phyloP scores from a whole-genome alignment of 2,113 vertebrate genomes.

The Neolamprologus sp. region DNA sequence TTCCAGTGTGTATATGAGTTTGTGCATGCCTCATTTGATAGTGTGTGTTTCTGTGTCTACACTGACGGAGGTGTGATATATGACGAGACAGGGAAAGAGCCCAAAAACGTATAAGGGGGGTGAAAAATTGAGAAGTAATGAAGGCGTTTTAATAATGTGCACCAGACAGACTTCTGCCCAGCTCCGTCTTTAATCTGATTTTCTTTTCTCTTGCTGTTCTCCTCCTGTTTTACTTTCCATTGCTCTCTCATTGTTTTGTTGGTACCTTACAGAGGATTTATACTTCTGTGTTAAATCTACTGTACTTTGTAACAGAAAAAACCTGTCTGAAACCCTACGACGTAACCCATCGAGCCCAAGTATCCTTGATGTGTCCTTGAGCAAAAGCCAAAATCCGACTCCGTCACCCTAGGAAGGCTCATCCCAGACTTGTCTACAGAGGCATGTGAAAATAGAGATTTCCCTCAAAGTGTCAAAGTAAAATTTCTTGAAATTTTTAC shows the following conservation, averaged over 20 bases:
- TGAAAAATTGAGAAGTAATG: not conserved
- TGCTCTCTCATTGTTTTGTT: not conserved
- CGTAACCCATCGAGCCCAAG: not conserved
- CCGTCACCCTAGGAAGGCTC: not conserved
- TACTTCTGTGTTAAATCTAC: not conserved
- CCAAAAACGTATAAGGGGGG: not conserved
- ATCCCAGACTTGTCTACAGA: not conserved
- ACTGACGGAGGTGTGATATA: not conserved
- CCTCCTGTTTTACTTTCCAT: not conserved
- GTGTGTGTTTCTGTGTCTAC: not conserved
- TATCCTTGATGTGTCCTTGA: not conserved
- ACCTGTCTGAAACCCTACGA: not conserved
- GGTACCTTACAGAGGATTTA: not conserved
- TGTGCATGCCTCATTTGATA: constrained; percentile 11
- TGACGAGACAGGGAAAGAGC: not conserved
- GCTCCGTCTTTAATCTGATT: not conserved
- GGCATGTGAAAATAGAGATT: not conserved
- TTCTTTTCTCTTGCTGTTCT: not conserved
- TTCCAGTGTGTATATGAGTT: not conserved
- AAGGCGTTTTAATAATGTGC: not conserved
- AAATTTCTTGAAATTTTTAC: not conserved
- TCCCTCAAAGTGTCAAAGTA: not conserved
- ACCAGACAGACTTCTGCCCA: not conserved
- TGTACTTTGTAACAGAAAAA: not conserved
- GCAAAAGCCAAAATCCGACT: not conserved